These are phyloP conservation scores for Erethizon dorsatum DNA, from an alignment of 2,797 vertebrate genomes.

Conservation along the genomic window DNA sequence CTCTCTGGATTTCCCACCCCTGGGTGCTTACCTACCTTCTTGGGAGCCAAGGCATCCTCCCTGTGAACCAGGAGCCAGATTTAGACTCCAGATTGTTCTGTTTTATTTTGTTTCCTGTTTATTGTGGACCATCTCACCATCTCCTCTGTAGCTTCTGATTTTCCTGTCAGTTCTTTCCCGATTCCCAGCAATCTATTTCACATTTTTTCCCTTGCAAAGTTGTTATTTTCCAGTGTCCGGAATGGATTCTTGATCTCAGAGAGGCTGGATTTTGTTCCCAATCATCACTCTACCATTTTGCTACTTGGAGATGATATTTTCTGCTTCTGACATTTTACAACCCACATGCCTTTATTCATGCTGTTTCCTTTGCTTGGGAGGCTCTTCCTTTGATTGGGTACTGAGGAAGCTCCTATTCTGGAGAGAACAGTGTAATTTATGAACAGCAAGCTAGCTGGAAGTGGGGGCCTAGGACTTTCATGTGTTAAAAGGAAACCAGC, in stretches of 20 bases:
- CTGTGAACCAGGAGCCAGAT: not conserved
- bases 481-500: not conserved
- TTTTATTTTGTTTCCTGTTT: not conserved
- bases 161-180: not conserved
- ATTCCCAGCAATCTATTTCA: not conserved
- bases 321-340: not conserved
- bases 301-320: not conserved
- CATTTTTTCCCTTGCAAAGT: not conserved
- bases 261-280: not conserved
- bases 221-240: not conserved
- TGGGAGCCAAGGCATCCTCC: not conserved
- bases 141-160: not conserved
- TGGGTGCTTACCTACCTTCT: not conserved
- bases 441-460: not conserved
- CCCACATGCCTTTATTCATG: not conserved
- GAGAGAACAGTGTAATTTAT: not conserved
- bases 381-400: not conserved
- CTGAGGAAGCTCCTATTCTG: slow-evolving; percentile 1
- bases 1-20: not conserved
- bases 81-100: not conserved
- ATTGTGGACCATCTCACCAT: not conserved
- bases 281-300: not conserved
- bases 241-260: not conserved
- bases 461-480: not conserved
- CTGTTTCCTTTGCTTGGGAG: not conserved